Conservation (phyloP, 2,113 vertebrate species). For the Megaceryle torquata region DNA sequence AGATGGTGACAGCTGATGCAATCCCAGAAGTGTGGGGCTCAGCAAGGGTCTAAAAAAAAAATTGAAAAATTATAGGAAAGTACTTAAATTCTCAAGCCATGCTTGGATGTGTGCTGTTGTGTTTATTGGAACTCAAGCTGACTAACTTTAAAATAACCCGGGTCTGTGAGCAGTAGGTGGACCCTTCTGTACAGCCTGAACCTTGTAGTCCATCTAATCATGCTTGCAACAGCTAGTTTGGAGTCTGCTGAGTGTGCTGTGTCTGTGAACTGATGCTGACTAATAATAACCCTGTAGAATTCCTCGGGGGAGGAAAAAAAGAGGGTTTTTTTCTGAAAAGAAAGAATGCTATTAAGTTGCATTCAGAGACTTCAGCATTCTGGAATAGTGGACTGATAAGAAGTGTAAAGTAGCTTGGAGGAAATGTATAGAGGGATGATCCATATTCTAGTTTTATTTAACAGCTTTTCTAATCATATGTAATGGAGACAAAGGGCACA, state of each 20-base stretch:
- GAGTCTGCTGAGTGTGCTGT: neutral
- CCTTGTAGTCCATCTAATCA: neutral
- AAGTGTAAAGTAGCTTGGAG: neutral
- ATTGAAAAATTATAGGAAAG: neutral
- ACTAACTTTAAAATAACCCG: neutral
- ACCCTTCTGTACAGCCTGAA: neutral
- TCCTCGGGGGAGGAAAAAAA: neutral
- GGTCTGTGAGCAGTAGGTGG: neutral
- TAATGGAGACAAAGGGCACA: neutral
- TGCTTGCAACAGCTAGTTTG: neutral
- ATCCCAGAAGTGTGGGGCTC: neutral
- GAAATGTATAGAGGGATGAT: neutral
- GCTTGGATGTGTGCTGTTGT: neutral
- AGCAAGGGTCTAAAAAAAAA: neutral
- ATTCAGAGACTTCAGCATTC: neutral
- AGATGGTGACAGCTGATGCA: neutral
- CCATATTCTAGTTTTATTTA: neutral
- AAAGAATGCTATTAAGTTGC: neutral
- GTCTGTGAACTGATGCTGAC: neutral
- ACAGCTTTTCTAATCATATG: neutral
- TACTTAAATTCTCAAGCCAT: neutral
- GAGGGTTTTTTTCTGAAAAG: neutral
- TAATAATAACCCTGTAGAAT: neutral
- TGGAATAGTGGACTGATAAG: neutral
- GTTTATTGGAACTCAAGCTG: neutral